phyloP scores from a whole-genome alignment of 1,140 invertebrate species.

The Helicoverpa zea region DNA sequence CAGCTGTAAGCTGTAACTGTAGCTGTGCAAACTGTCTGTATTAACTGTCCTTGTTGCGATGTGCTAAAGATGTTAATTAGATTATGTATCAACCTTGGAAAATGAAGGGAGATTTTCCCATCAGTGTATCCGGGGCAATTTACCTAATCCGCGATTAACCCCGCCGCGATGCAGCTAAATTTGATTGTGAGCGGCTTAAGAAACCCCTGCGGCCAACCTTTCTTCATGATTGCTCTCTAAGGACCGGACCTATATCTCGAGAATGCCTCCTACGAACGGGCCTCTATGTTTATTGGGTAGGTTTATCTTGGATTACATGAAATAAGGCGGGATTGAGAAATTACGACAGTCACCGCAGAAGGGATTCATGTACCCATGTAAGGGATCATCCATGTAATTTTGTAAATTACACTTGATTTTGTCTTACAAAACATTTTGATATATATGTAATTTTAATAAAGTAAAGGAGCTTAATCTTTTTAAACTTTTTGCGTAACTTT shows the following conservation, averaged over 20 bases:
- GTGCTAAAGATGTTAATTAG: constrained; percentile 44
- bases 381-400: constrained; percentile 7
- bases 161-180: constrained; percentile 58
- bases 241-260: constrained; percentile 45
- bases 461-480: too few species aligned
- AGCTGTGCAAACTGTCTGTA: not conserved
- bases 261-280: constrained; percentile 16
- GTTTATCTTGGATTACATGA: constrained; percentile 44
- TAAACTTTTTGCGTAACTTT: too few species aligned
- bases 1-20: too few species aligned
- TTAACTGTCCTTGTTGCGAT: constrained; percentile 1
- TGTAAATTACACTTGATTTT: not conserved
- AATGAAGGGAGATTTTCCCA: constrained; percentile 45
- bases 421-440: not conserved
- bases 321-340: constrained; percentile 25
- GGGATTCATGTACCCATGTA: constrained; percentile 3
- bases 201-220: constrained; percentile 56
- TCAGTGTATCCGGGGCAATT: constrained; percentile 56
- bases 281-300: constrained; percentile 39
- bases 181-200: constrained; percentile 58
- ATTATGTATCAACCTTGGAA: constrained; percentile 39
- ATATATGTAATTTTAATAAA: not conserved
- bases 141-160: constrained; percentile 58
- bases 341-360: constrained; percentile 22
- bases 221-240: constrained; percentile 56